These are phyloP conservation scores for Sceliomorpha sp. DNA, from an alignment of 2,888 invertebrate species.

Conservation along the genomic window DNA sequence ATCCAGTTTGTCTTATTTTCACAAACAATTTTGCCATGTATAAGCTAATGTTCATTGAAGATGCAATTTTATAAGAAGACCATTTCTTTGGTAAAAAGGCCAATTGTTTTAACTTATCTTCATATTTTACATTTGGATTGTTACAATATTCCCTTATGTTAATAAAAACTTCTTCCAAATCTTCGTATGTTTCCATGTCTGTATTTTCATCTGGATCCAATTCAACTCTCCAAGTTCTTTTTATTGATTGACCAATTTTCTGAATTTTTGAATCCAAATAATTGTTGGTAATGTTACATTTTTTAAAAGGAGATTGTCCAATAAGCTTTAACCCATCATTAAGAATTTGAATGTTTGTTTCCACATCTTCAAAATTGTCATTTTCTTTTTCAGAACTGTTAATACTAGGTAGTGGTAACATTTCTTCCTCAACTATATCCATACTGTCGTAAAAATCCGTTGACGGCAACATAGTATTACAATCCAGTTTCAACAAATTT, in stretches of 20 bases:
- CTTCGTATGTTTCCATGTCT: slow-evolving; percentile 3
- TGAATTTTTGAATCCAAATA: slow-evolving; percentile 11
- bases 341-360: neutral
- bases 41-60: slow-evolving; percentile 18
- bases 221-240: slow-evolving; percentile 6
- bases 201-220: slow-evolving; percentile 8
- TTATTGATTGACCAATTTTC: slow-evolving; percentile 14
- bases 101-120: slow-evolving; percentile 13
- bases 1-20: slow-evolving; percentile 3
- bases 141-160: slow-evolving; percentile 17
- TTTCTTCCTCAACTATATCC: neutral
- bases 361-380: slow-evolving; percentile 1
- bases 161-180: slow-evolving; percentile 18
- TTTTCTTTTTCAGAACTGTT: neutral
- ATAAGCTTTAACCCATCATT: neutral
- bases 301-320: slow-evolving; percentile 16
- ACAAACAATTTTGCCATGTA: slow-evolving; percentile 20
- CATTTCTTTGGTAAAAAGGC: slow-evolving; percentile 11
- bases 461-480: neutral
- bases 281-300: slow-evolving; percentile 4
- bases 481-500: neutral
- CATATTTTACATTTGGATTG: slow-evolving; percentile 12
- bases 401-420: neutral
- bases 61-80: slow-evolving; percentile 21
- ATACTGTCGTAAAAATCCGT: neutral